A percentile compares a stretch with the other conserved stretches of the same genome.
Conservation (phyloP, 2,888 invertebrate species). For the Pecten maximus region DNA sequence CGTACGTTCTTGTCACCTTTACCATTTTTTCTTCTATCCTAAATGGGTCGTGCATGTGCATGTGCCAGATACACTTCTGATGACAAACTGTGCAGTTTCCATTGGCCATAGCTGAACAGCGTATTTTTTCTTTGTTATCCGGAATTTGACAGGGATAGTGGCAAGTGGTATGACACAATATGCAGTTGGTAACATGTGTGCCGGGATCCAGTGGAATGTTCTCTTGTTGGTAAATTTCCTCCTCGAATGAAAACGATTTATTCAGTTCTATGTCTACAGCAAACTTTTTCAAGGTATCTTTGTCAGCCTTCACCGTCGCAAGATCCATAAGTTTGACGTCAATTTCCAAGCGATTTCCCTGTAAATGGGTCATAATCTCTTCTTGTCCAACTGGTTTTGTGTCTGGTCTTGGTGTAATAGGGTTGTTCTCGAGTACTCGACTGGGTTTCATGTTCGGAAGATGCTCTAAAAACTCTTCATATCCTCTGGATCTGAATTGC, state of each 20-base stretch:
- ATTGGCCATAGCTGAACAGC: neutral
- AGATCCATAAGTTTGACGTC: neutral
- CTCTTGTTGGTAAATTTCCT: neutral
- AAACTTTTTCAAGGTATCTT: neutral
- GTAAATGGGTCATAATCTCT: neutral
- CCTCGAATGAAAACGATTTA: neutral
- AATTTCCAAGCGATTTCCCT: neutral
- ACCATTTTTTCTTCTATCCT: neutral
- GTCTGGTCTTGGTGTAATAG: neutral
- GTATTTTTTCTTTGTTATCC: neutral
- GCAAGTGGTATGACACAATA: neutral
- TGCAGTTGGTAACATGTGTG: conserved; percentile 37
- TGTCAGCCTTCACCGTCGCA: neutral
- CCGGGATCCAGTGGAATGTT: conserved; percentile 34
- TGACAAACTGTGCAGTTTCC: conserved; percentile 1
- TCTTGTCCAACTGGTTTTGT: neutral
- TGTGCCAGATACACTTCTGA: neutral
- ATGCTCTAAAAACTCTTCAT: conserved; percentile 50
- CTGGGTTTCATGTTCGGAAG: conserved; percentile 44
- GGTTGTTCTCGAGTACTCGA: neutral
- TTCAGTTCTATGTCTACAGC: conserved; percentile 33
- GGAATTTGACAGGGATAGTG: conserved; percentile 25
- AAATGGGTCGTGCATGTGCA: neutral
- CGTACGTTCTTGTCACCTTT: neutral
- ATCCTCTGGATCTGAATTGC: conserved; percentile 49